Conservation (phyloP, 2,888 invertebrate genomes). For the Fabriciana adippe region DNA sequence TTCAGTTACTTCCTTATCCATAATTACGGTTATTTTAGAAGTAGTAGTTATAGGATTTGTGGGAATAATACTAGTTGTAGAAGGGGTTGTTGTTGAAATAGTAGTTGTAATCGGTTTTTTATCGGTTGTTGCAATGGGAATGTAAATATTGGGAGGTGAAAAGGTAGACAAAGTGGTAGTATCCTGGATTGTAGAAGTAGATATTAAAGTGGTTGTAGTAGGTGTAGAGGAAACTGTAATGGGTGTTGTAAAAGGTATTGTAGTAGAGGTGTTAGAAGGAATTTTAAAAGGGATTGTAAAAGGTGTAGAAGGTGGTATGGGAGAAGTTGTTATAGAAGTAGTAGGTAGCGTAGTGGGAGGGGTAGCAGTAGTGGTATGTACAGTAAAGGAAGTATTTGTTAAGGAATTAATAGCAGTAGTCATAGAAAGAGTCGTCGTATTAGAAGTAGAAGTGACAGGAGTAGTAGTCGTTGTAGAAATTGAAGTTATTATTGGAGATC, state of each 20-base stretch:
- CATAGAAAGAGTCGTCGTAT: slow-evolving; percentile 4
- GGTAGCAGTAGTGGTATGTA: not conserved
- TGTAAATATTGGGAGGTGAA: not conserved
- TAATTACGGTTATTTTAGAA: slow-evolving; percentile 34
- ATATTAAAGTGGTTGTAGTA: not conserved
- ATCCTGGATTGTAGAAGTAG: not conserved
- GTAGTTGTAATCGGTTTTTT: slow-evolving; percentile 7
- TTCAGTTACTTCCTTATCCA: slow-evolving; percentile 42
- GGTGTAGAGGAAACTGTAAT: not conserved
- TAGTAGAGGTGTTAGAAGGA: not conserved
- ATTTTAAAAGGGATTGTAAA: not conserved
- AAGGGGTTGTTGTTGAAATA: slow-evolving; percentile 10
- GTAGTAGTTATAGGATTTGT: slow-evolving; percentile 21
- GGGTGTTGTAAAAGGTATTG: not conserved
- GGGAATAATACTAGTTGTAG: slow-evolving; percentile 11
- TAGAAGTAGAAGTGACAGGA: slow-evolving; percentile 9
- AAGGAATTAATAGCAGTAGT: not conserved
- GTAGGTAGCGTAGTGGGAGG: not conserved
- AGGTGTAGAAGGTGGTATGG: not conserved
- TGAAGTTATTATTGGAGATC: slow-evolving; percentile 33
- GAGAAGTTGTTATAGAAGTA: not conserved
- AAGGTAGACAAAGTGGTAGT: not conserved
- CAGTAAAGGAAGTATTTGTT: not conserved
- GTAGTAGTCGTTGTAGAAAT: slow-evolving; percentile 10
- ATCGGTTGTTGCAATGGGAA: slow-evolving; percentile 10